Conservation (phyloP, 1,140 invertebrate genomes). For the Calycopis cecrops region DNA sequence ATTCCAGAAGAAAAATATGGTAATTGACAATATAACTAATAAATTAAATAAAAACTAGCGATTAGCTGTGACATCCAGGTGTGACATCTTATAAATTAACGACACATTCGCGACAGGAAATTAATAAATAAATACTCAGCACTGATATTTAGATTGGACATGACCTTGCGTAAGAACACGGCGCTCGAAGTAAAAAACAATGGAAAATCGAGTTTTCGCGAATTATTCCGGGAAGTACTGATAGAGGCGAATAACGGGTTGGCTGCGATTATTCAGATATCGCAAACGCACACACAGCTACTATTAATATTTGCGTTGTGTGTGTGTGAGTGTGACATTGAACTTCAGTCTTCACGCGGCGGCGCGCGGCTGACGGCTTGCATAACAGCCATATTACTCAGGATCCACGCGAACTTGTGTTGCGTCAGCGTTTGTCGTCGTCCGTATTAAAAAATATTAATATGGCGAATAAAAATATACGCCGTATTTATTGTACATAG, state of each 20-base stretch:
- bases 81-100: too few species aligned
- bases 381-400: slow-evolving; percentile 44
- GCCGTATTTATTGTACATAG: not conserved
- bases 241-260: slow-evolving; percentile 69
- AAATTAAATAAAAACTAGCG: too few species aligned
- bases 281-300: slow-evolving; percentile 34
- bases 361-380: slow-evolving; percentile 60
- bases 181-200: slow-evolving; percentile 46
- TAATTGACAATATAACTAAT: too few species aligned
- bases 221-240: slow-evolving; percentile 68
- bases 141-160: slow-evolving; percentile 50
- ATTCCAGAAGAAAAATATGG: too few species aligned
- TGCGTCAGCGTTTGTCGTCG: too few species aligned
- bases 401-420: slow-evolving; percentile 6
- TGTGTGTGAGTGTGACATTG: slow-evolving; percentile 66
- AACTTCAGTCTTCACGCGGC: slow-evolving; percentile 71
- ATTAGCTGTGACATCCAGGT: too few species aligned
- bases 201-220: slow-evolving; percentile 60
- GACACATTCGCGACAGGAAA: too few species aligned
- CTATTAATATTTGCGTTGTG: slow-evolving; percentile 19
- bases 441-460: too few species aligned
- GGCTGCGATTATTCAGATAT: slow-evolving; percentile 61
- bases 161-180: slow-evolving; percentile 62
- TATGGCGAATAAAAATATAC: not conserved
- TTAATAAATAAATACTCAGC: slow-evolving; percentile 2